Evolutionary conservation across 2,113 vertebrate species (phyloP).

Genomic region (Cochlearius cochlearius): DNA sequence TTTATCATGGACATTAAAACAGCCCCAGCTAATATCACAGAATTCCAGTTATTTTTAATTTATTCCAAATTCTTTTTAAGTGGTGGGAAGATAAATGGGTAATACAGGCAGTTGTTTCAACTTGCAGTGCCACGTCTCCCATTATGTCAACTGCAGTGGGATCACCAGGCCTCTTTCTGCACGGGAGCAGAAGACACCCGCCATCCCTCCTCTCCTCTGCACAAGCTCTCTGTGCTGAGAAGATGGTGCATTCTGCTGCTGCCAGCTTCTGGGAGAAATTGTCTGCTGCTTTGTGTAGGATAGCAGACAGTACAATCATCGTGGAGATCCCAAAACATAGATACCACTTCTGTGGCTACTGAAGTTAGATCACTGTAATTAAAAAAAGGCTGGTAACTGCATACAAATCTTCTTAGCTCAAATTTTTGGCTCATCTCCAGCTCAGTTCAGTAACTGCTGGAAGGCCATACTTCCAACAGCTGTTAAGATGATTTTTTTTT

Average conservation of each 20-base stretch:
- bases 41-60: neutral
- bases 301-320: neutral
- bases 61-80: neutral
- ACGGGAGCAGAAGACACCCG: neutral
- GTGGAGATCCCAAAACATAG: neutral
- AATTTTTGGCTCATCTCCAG: neutral
- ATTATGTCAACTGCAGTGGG: neutral
- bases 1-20: neutral
- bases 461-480: neutral
- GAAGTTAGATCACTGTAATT: neutral
- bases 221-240: neutral
- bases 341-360: neutral
- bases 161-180: neutral
- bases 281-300: neutral
- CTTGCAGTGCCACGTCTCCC: neutral
- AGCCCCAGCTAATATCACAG: neutral
- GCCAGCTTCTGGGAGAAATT: neutral
- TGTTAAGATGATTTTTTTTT: neutral
- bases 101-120: neutral
- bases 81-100: neutral
- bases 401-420: neutral
- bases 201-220: neutral
- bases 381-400: neutral
- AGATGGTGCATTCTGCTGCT: neutral
- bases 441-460: neutral